phyloP scores from a whole-genome alignment of 2,888 invertebrate genomes.

The Lypha dubia region DNA sequence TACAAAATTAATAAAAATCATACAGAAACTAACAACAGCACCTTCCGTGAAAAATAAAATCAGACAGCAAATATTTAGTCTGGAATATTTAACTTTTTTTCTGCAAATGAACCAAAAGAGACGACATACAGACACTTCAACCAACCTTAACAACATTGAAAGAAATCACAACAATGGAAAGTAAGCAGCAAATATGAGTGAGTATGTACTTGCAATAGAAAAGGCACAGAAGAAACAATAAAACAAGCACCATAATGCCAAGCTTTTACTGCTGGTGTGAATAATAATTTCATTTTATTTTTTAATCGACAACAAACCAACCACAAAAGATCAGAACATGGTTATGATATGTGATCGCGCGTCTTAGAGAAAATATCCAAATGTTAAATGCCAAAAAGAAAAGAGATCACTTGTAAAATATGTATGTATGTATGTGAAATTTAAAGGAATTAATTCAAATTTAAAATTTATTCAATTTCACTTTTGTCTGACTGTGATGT shows the following conservation, averaged over 20 bases:
- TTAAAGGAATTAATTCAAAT: constrained; percentile 39
- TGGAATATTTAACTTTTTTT: constrained; percentile 42
- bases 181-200: constrained; percentile 56
- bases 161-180: constrained; percentile 70
- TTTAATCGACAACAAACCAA: constrained; percentile 66
- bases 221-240: constrained; percentile 21
- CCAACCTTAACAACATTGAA: constrained; percentile 46
- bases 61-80: constrained; percentile 25
- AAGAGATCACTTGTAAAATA: constrained; percentile 43
- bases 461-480: background rate
- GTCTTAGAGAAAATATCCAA: constrained; percentile 25
- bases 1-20: constrained; percentile 50
- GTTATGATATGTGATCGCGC: constrained; percentile 31
- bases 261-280: constrained; percentile 67
- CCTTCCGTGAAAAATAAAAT: constrained; percentile 12
- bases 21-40: constrained; percentile 50
- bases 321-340: constrained; percentile 57
- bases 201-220: constrained; percentile 16
- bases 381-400: constrained; percentile 42
- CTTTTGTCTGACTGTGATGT: too few relatives aligned
- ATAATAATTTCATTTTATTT: constrained; percentile 64
- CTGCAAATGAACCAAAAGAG: constrained; percentile 49
- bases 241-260: constrained; percentile 55
- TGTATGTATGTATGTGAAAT: background rate
- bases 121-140: constrained; percentile 5